phyloP scores from a whole-genome alignment of 2,797 vertebrate genomes.

The Helicolenus hilgendorfi region DNA sequence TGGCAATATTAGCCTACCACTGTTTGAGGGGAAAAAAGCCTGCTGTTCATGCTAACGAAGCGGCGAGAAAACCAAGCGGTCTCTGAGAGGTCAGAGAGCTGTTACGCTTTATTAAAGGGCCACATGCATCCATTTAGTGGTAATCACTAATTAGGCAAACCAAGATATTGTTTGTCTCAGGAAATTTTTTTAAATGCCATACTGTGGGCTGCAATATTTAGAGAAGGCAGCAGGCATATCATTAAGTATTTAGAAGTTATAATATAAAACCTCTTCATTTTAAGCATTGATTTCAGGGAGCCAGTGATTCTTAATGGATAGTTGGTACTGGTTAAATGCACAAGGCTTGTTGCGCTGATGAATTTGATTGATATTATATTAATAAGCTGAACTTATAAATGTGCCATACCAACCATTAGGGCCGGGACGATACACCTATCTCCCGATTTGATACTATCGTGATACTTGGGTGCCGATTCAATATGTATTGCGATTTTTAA shows the following conservation, averaged over 20 bases:
- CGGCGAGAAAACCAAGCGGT: background rate
- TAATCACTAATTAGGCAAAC: slow-evolving; percentile 34
- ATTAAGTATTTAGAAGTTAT: slow-evolving; percentile 29
- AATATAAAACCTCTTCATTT: slow-evolving; percentile 16
- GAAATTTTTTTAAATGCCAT: slow-evolving; percentile 10
- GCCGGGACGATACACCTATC: too few relatives aligned
- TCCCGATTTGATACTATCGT: too few relatives aligned
- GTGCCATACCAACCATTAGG: background rate
- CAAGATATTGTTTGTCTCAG: slow-evolving; percentile 15
- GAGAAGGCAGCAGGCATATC: background rate
- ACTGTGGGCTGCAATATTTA: background rate
- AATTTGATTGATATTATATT: slow-evolving; percentile 26
- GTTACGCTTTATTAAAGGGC: slow-evolving; percentile 23
- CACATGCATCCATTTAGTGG: slow-evolving; percentile 9
- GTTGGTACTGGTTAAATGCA: slow-evolving; percentile 8
- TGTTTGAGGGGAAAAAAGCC: slow-evolving; percentile 26
- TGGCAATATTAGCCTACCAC: slow-evolving; percentile 45
- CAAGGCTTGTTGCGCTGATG: background rate
- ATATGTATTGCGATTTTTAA: too few relatives aligned
- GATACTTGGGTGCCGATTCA: too few relatives aligned
- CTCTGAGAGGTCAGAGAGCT: slow-evolving; percentile 36
- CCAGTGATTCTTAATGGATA: background rate
- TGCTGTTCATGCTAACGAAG: slow-evolving; percentile 56
- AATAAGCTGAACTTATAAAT: slow-evolving; percentile 10
- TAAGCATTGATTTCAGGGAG: background rate